A percentile compares a stretch with the other conserved stretches of the same genome.
Evolutionary conservation across 2,113 vertebrate species (phyloP).

Genomic region (Rallus limicola): DNA sequence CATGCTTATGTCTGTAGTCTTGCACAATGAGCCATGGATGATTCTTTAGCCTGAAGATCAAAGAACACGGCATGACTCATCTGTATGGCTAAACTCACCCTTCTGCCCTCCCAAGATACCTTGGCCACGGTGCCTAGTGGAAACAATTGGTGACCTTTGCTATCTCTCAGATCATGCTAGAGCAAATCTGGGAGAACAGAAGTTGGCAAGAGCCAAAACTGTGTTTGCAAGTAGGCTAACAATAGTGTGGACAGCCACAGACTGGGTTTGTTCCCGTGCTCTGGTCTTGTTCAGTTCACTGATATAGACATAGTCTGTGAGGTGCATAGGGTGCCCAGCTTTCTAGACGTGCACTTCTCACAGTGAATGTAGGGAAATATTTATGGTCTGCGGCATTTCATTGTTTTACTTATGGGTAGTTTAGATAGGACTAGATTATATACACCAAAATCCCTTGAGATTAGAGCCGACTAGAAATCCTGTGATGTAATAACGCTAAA

Average conservation of each 20-base stretch:
- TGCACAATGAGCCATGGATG: background rate
- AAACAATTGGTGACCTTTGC: background rate
- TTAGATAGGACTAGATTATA: background rate
- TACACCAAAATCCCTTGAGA: background rate
- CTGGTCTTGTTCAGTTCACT: background rate
- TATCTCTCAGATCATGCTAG: background rate
- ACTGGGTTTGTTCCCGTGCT: background rate
- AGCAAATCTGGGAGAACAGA: background rate
- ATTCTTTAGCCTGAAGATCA: background rate
- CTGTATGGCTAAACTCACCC: background rate
- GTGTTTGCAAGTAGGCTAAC: background rate
- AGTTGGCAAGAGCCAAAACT: background rate
- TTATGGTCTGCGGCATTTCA: background rate
- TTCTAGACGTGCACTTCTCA: background rate
- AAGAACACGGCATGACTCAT: background rate
- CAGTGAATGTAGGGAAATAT: background rate
- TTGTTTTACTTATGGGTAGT: background rate
- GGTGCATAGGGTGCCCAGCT: background rate
- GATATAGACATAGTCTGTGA: fast-evolving
- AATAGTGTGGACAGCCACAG: background rate
- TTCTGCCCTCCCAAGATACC: background rate
- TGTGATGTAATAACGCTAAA: background rate
- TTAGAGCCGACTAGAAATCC: background rate
- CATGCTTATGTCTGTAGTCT: background rate
- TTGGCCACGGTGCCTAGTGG: background rate